Evolutionary conservation across 2,113 vertebrate genomes (phyloP), one percentile per base, ranked within the genome.

Genomic region (Ranitomeya imitator): DNA sequence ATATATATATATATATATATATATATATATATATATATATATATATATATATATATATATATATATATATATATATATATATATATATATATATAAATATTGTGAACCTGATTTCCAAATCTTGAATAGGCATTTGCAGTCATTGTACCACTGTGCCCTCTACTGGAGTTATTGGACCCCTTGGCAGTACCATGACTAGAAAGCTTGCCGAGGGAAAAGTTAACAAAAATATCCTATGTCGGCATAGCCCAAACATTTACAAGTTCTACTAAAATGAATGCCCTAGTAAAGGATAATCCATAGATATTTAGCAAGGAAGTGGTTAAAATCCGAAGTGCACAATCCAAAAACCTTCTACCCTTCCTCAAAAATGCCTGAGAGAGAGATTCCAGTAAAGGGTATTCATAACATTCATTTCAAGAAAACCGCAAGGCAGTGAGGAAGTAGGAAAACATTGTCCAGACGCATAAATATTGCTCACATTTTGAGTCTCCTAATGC

Each of bases 391-490:
- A 81, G 79, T 71, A 82, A 88, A 88, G 21, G 54, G 79, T 61
- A 45, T 76, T n/a, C 67, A 61, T 65, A 81, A 67, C 86, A 88
- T 88, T 88, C 79, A 88, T 88, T 83, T 61, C 69, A 76, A 73
- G 23, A 83, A 76, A 88, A 88, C 79, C 79, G 31, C 86, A 88
- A 57, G 59, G 86, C 86, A 14, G 78, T 37, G 60, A 71, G 79
- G 63, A 83, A 88, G 86, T 76, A 57, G 63, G 82, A 67, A 84
- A 84, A 86, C 77, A 80, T 80, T 86, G 67, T 80, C 85, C 85
- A 86, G 85, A 86, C 85, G 54, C 61, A 79, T 79, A 78, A 86
- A 86, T 78, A 79, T 79, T 54, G 37, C 76, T 86, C 85, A 31
- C 19, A 86, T 63, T 55, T n/a, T 19, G 76, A 86, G 61, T 37